These are phyloP conservation scores for Drosophila littoralis DNA, from an alignment of 1,140 invertebrate genomes.

Conservation along the genomic window DNA sequence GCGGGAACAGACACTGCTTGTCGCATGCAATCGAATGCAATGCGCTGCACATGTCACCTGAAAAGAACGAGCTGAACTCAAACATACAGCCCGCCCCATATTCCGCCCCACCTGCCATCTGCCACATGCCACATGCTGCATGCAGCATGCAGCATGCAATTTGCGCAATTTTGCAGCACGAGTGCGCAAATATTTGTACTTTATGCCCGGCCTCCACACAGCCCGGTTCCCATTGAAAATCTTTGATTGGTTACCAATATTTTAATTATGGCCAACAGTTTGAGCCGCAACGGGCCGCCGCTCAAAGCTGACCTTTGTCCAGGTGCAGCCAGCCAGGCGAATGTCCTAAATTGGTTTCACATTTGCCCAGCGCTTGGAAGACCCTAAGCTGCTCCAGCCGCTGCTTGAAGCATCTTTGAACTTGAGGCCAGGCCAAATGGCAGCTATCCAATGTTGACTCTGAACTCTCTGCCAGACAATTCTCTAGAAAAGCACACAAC, in stretches of 20 bases:
- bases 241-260: slow-evolving; percentile 79
- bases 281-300: slow-evolving; percentile 21
- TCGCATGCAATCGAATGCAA: slow-evolving; percentile 49
- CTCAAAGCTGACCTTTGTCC: slow-evolving; percentile 47
- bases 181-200: slow-evolving; percentile 67
- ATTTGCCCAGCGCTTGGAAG: slow-evolving; percentile 3
- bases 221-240: slow-evolving; percentile 45
- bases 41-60: slow-evolving; percentile 68
- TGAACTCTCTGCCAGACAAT: too few species aligned
- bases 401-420: slow-evolving; percentile 12
- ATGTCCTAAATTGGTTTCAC: slow-evolving; percentile 53
- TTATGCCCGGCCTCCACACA: neutral
- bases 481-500: neutral
- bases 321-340: slow-evolving; percentile 22
- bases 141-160: slow-evolving; percentile 59
- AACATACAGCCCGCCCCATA: neutral
- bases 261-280: slow-evolving; percentile 67
- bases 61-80: slow-evolving; percentile 43
- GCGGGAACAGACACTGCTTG: slow-evolving; percentile 10
- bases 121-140: slow-evolving; percentile 13
- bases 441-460: too few species aligned
- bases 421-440: slow-evolving; percentile 1
- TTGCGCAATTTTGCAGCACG: slow-evolving; percentile 75
- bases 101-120: slow-evolving; percentile 6
- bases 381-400: neutral